Percentiles rank a stretch among this genome's conserved stretches.
phyloP scores from a whole-genome alignment of 2,888 invertebrate species.

The Nephrotoma appendiculata region DNA sequence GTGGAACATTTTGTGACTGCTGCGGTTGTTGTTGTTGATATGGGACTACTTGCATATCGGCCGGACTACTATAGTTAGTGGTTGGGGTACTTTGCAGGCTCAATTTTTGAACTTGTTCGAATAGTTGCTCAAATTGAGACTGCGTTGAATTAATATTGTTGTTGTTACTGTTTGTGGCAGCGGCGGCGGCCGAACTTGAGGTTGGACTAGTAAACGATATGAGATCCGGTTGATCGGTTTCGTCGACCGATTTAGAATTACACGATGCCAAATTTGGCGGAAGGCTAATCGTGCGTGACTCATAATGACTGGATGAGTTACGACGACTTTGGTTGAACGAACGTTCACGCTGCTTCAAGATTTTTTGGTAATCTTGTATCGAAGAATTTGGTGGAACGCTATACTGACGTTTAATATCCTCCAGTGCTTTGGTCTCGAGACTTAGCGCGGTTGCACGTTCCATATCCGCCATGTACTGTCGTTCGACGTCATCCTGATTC shows the following conservation, averaged over 20 bases:
- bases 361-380: conserved; percentile 20
- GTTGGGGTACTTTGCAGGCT: background rate
- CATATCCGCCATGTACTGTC: conserved; percentile 71
- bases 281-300: background rate
- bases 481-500: conserved; percentile 38
- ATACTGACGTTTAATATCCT: conserved; percentile 50
- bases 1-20: conserved; percentile 18
- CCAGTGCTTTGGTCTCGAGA: conserved; percentile 70
- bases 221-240: conserved; percentile 39
- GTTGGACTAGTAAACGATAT: conserved; percentile 59
- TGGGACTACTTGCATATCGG: conserved; percentile 19
- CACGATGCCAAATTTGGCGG: background rate
- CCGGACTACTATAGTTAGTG: background rate
- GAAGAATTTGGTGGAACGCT: conserved; percentile 7
- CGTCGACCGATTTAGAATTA: conserved; percentile 28
- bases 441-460: conserved; percentile 79
- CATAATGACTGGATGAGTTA: background rate
- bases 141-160: background rate
- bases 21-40: conserved; percentile 16
- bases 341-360: background rate
- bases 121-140: background rate
- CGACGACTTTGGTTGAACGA: background rate
- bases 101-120: background rate
- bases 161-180: conserved; percentile 10
- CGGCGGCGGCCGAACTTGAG: conserved; percentile 16